Evolutionary conservation across 2,888 invertebrate genomes (phyloP), one percentile per base, ranked within the genome.

Genomic region (Chalcosyrphus nemorum): DNA sequence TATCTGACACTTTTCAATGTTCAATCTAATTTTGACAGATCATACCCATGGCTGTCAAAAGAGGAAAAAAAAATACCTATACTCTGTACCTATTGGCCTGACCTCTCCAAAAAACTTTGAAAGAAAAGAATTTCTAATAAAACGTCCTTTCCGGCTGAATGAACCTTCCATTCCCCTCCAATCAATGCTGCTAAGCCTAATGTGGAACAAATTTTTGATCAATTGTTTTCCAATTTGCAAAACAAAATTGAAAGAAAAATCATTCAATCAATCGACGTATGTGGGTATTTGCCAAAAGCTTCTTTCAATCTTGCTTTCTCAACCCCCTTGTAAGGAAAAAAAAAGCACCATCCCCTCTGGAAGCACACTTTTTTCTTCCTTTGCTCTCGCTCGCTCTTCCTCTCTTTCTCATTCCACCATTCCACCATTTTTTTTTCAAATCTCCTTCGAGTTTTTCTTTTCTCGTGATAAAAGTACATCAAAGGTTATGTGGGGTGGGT

Each of bases 281-380:
- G 65, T 81, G 68, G 57, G 80, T 72, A 77, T 75, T 71, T 45
- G 59, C 43, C 54, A 63, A 77, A 78, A 82, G 78, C 78, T 78
- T 13, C n/a, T 13, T 38, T 15, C 59, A 13, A 32, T 57, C n/a
- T n/a, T n/a, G n/a, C n/a, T n/a, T n/a, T n/a, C n/a, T n/a, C 32
- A 32, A 52, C 17, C 47, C 35, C 59, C 7, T 9, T 2, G 0
- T n/a, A 19, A 45, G 7, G 17, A 4, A 43, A 59, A 77, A 71
- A 71, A 80, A 72, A 71, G 63, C 71, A 29, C 72, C 77, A 81
- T 68, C 72, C 78, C 24, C 32, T 32, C 11, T 32, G 27, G 9
- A 77, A 71, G 59, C 65, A 24, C 59, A 54, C 45, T 56, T 41
- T 24, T 50, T 41, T 9, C 7, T 11, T 17, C 13, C 38, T 17